Base-by-base conservation (phyloP, 2,888 invertebrate genomes). In the Drosophila borborema region DNA sequence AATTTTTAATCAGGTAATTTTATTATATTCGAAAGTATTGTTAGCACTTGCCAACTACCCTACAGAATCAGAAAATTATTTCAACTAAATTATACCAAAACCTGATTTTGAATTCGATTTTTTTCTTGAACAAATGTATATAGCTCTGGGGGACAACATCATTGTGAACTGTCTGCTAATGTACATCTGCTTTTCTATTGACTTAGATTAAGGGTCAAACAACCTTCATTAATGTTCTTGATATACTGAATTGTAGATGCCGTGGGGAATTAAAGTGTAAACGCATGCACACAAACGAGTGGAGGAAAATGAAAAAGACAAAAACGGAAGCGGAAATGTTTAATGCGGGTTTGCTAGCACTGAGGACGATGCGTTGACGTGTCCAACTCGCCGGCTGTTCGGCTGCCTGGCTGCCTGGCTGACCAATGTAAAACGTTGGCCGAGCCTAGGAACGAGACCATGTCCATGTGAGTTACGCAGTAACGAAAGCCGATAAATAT, bases 401-500 rank as follows among this genome's bases (percentile, higher is more conserved):
- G 55, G 40, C 55, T 10, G 16, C 0, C 38, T 5, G 23, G 20
- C 36, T 20, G 23, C n/a, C n/a, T 0, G 41, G n/a, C n/a, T 41
- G 41, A 16, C 23, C 45, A 45, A 20, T 20, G 41, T 45, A 28
- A 40, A 23, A n/a, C 46, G 41, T 20, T 59, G 48, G 43, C 48
- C 54, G 31, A 56, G 45, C 28, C 45, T 40, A 31, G 46, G 23
- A 40, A 40, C 56, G 43, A 69, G 51, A 63, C 59, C 34, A 60
- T 70, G 77, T 23, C 64, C 69, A 74, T 69, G 69, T 72, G 74
- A 75, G 79, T 75, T 80, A 76, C 82, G 69, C 80, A 64, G 69
- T 62, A 74, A 64, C 84, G 78, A 77, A 80, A 74, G 74, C 84
- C 88, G 85, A 85, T 85, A 84, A 87, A 84, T 85, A 84, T 84